Base-by-base conservation (phyloP, 2,797 vertebrate genomes). In the Xenops minutus region DNA sequence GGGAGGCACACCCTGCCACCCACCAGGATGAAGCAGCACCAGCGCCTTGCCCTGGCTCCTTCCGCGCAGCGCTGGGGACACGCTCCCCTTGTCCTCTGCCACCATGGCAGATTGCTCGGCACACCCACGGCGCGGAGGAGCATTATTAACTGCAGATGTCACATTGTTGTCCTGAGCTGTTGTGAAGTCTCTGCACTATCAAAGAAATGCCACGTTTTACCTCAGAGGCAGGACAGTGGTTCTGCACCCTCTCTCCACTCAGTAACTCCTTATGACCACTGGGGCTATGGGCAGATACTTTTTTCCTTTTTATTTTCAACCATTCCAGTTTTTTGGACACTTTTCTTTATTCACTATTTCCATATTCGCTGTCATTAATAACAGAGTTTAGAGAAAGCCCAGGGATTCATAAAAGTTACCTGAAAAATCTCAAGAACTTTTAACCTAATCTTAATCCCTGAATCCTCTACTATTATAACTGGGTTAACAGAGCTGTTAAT, bases 101-200 rank as follows among this genome's bases (percentile, higher is more conserved):
- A 36, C 68, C 3, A 1, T 8, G 74, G 62, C 74, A 62, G 56
- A 75, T 26, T 76, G 23, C 59, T 80, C 0, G 0, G 85, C 89
- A 84, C 78, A 34, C 27, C 41, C 64, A 32, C 37, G 16, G 9
- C 0, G 1, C 17, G 49, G 39, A 89, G 64, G 52, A 27, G 36
- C 17, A 36, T 64, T 80, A 84, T 73, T 63, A 64, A 76, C 51
- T 87, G 86, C 82, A 87, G 82, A 56, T 93, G 89, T 64, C 54
- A 52, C 10, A 8, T n/a, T 59, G 20, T 9, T 73, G 74, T 46
- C 59, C 73, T 23, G n/a, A 80, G 82, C 64, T 64, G 63, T 16
- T 46, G 36, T 17, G 55, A 73, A 80, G 68, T 48, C 51, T 41
- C 68, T 39, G 49, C n/a, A 7, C 36, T 72, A 73, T 30, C 55